Percentiles rank a stretch among this genome's conserved stretches.
These are phyloP conservation scores for Chaetura pelagica DNA, from an alignment of 2,113 vertebrate species.

Conservation along the genomic window DNA sequence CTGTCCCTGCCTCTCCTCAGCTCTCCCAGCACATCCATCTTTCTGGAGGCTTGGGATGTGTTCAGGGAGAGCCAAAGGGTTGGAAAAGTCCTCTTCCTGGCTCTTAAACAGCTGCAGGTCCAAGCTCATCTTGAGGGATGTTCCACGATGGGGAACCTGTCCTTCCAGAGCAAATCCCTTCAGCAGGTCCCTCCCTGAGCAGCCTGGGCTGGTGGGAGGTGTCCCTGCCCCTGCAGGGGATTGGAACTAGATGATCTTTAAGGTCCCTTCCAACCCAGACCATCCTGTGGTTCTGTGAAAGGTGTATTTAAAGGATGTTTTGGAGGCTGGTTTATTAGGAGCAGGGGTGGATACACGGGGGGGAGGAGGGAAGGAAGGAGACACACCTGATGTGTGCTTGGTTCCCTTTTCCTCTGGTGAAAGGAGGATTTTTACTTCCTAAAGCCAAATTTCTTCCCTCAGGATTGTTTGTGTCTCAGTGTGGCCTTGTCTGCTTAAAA, in stretches of 20 bases:
- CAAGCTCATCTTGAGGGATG: neutral
- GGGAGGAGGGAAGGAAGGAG: neutral
- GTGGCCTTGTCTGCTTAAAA: neutral
- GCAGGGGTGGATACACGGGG: too few species aligned
- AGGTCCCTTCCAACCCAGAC: too few species aligned
- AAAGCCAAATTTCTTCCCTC: neutral
- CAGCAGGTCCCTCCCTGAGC: neutral
- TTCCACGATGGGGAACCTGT: too few species aligned
- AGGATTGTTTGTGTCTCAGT: rapidly evolving
- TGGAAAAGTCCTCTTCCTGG: neutral
- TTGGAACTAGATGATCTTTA: too few species aligned
- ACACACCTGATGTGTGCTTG: neutral
- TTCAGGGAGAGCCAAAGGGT: rapidly evolving
- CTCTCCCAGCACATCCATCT: too few species aligned
- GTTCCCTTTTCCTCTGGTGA: neutral
- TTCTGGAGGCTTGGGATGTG: neutral
- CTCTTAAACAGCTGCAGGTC: neutral
- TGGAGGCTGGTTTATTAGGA: neutral
- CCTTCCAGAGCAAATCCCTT: neutral
- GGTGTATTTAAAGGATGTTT: neutral
- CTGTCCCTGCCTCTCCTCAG: too few species aligned
- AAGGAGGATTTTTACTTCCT: neutral
- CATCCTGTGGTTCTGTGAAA: neutral
- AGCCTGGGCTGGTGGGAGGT: neutral
- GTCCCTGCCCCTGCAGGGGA: too few species aligned